A percentile compares a stretch with the other conserved stretches of the same genome.
phyloP scores from a whole-genome alignment of 2,797 vertebrate species.

The Pipistrellus nathusii region DNA sequence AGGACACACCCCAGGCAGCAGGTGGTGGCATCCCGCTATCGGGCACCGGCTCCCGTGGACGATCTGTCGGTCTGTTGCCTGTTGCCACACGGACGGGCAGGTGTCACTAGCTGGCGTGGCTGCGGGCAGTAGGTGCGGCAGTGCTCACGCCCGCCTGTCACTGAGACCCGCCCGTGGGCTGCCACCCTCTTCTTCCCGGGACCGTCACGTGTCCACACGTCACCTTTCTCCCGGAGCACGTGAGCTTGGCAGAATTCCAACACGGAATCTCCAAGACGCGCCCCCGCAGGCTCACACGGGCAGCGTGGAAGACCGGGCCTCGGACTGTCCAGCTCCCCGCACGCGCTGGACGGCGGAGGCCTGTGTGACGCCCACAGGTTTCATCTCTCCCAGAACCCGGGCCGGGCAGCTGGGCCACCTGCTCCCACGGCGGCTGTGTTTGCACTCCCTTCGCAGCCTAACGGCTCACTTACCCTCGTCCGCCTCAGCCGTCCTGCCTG shows the following conservation, averaged over 20 bases:
- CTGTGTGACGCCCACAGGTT: constrained; percentile 39
- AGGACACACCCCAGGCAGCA: not conserved
- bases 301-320: not conserved
- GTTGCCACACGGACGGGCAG: not conserved
- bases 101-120: not conserved
- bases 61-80: accelerated
- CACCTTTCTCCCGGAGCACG: constrained; percentile 10
- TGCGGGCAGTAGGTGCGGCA: not conserved
- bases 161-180: not conserved
- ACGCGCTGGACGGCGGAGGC: not conserved
- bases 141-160: not conserved
- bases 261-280: constrained; percentile 41
- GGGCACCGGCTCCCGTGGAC: accelerated
- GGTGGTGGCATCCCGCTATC: not conserved
- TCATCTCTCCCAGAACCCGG: constrained; percentile 33
- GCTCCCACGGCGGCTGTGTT: constrained; percentile 65
- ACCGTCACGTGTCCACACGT: constrained; percentile 17
- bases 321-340: not conserved
- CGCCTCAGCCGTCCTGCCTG: constrained; percentile 84
- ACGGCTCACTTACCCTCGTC: constrained; percentile 84
- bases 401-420: constrained; percentile 15
- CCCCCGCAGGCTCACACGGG: not conserved
- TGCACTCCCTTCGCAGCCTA: constrained; percentile 44
- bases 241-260: constrained; percentile 42
- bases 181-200: constrained; percentile 26